Evolutionary conservation across 2,888 invertebrate genomes (phyloP).

Genomic region (Zelleria hepariella): DNA sequence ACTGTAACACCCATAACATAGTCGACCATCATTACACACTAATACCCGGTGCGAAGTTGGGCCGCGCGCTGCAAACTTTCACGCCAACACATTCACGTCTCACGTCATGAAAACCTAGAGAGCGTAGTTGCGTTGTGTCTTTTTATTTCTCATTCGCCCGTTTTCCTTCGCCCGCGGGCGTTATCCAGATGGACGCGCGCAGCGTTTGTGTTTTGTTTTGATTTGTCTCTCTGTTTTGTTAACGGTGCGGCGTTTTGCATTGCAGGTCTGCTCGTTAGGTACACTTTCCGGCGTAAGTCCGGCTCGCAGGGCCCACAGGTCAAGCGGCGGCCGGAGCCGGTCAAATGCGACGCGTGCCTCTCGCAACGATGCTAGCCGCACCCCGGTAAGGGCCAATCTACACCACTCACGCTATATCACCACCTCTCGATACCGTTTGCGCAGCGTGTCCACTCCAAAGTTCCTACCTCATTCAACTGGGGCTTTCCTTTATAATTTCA

Average conservation of each 20-base stretch:
- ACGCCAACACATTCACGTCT: slow-evolving; percentile 48
- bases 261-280: slow-evolving; percentile 74
- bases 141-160: slow-evolving; percentile 41
- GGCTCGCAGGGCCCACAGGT: slow-evolving; percentile 68
- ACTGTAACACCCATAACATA: slow-evolving; percentile 24
- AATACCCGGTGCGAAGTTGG: slow-evolving; percentile 27
- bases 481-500: not conserved
- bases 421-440: not conserved
- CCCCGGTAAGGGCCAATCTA: slow-evolving; percentile 58
- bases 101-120: slow-evolving; percentile 54
- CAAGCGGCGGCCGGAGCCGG: slow-evolving; percentile 66
- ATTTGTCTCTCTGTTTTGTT: slow-evolving; percentile 62
- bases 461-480: not conserved
- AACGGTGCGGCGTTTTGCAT: slow-evolving; percentile 71
- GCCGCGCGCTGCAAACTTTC: slow-evolving; percentile 33
- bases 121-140: slow-evolving; percentile 41
- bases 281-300: slow-evolving; percentile 74
- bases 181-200: slow-evolving; percentile 68
- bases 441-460: slow-evolving; percentile 2
- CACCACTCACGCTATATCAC: not conserved
- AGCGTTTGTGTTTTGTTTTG: slow-evolving; percentile 48
- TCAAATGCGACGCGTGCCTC: slow-evolving; percentile 72
- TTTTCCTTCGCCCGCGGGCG: slow-evolving; percentile 63
- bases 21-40: slow-evolving; percentile 34
- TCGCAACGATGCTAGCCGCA: slow-evolving; percentile 71